Conservation (phyloP, 23 tunicate genomes). For the Trididemnum miniatum region DNA sequence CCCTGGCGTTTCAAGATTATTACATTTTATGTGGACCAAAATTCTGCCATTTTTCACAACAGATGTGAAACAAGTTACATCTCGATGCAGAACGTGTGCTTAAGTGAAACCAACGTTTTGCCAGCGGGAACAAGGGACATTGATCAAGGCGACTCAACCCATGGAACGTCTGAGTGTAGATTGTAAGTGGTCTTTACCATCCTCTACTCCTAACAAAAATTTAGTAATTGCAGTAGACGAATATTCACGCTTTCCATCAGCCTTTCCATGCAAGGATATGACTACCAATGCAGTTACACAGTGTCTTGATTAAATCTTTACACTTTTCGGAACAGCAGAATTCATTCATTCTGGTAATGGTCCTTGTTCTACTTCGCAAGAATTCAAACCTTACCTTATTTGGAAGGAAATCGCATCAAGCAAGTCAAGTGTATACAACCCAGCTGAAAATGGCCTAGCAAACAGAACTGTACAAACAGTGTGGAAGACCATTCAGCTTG, state of each 20-base stretch:
- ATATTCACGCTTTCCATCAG: constrained; percentile 26
- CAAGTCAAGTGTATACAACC: too few species aligned
- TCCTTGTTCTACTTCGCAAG: too few species aligned
- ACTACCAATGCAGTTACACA: too few species aligned
- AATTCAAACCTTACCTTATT: too few species aligned
- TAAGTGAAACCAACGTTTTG: neutral
- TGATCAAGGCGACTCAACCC: constrained; percentile 26
- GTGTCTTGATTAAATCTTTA: too few species aligned
- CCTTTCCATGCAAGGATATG: constrained; percentile 18
- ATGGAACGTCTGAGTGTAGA: constrained; percentile 18
- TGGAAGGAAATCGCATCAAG: too few species aligned
- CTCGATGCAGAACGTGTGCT: neutral
- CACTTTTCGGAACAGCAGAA: too few species aligned
- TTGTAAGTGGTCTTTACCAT: constrained; percentile 13
- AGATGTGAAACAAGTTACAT: neutral
- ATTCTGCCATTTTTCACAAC: constrained; percentile 15
- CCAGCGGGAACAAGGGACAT: neutral
- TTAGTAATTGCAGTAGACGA: constrained; percentile 3
- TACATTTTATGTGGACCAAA: constrained; percentile 15
- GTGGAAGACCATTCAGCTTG: too few species aligned
- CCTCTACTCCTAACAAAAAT: neutral
- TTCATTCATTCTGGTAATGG: too few species aligned
- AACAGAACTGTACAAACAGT: too few species aligned
- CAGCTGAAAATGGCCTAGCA: too few species aligned
- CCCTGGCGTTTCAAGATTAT: constrained; percentile 15